These are phyloP conservation scores for Xanthorhoe designata DNA, from an alignment of 2,888 invertebrate species.

Conservation along the genomic window DNA sequence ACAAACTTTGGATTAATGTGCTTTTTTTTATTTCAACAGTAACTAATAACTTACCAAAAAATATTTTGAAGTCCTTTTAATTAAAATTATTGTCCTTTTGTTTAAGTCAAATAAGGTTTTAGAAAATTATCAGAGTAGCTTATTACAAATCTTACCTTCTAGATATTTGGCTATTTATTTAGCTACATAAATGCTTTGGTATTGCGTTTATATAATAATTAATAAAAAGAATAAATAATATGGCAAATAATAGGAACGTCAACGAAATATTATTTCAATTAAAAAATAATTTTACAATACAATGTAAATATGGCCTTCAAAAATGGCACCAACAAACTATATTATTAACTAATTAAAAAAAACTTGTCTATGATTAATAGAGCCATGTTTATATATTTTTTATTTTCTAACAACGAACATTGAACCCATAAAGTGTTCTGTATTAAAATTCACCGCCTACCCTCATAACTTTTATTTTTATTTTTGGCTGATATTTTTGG, in stretches of 20 bases:
- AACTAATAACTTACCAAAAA: no score
- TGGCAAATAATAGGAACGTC: constrained; percentile 65
- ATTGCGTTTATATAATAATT: constrained; percentile 43
- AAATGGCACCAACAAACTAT: constrained; percentile 34
- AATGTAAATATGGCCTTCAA: constrained; percentile 25
- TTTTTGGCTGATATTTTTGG: no score
- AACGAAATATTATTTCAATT: constrained; percentile 37
- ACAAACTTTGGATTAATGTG: not conserved
- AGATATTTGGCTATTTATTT: constrained; percentile 16
- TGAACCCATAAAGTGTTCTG: no score
- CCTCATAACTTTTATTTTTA: no score
- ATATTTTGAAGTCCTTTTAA: no score
- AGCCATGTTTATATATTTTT: no score
- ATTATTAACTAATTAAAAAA: no score
- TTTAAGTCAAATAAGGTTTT: not conserved
- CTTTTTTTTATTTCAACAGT: not conserved
- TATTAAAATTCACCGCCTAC: no score
- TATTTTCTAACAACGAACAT: no score
- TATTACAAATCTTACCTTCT: not conserved
- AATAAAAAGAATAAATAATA: constrained; percentile 41
- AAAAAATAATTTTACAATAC: constrained; percentile 13
- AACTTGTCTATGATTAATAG: no score
- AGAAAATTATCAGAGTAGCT: not conserved
- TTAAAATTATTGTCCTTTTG: no score
- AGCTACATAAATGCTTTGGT: constrained; percentile 56